Base-by-base conservation (phyloP, 2,113 vertebrate genomes). In the Lasiurus cinereus region DNA sequence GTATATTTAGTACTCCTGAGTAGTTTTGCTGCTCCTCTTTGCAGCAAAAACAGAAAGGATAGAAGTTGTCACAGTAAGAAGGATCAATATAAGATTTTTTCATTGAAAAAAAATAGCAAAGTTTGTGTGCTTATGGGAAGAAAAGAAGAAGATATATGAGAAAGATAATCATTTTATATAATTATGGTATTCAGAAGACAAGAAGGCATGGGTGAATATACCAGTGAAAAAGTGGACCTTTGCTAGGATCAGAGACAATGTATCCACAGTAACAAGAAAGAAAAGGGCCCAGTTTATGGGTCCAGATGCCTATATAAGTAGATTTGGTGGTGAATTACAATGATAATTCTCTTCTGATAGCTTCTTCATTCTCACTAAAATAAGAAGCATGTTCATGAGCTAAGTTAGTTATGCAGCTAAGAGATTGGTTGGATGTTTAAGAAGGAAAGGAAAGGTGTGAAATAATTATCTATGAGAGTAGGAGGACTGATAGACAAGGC, bases 361-460 rank as follows among this genome's bases (percentile, higher is more conserved):
- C 15, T 69, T 70, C 22, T 76, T 73, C 8, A 36, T 88, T 91
- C 27, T 67, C 52, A 43, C n/a, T 80, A 84, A 91, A 48, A 73
- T 50, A 33, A 14, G 10, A 83, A 83, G 19, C 10, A 56, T n/a
- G 27, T 43, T 66, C 24, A 50, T 12, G 8, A 83, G 22, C 62
- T 77, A 13, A 94, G 10, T 70, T 6, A 73, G 6, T 5, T 15
- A 15, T 13, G 2, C 5, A 5, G 5, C 1, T 83, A 62, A 12
- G 39, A 46, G 2, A 2, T 29, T 59, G 3, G 14, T 31, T 67
- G 19, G 15, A 91, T 4, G 3, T 93, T 77, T 85, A 48, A 52
- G 31, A 83, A 83, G 19, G 56, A 76, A 74, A 24, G 2, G 36
- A 59, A 77, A 76, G 21, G n/a, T 50, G n/a, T 33, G n/a, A 85